Base-by-base conservation (phyloP, 2,797 vertebrate genomes). In the Gymnoscopelus braueri region DNA sequence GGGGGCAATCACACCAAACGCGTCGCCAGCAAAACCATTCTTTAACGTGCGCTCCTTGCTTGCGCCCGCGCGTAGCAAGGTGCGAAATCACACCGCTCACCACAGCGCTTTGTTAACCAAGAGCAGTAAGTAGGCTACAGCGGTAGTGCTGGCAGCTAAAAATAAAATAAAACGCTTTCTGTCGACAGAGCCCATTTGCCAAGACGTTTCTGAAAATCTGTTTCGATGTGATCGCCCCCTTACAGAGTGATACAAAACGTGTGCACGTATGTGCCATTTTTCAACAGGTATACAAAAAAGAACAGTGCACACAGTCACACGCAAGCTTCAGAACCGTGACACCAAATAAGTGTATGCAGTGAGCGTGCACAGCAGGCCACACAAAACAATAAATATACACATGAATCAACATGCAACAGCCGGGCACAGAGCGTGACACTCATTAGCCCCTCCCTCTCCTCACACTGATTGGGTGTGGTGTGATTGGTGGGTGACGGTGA, bases 401-500 rank as follows among this genome's bases (percentile, higher is more conserved):
- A 7, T 10, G 8, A 44, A 44, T 44, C 74, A 83, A 58, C 90
- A 90, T 91, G 89, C 90, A 91, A 71, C 81, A 68, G 29, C 63
- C 10, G 44, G 74, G 51, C 63, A 47, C 56, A 11, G 64, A 80
- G 73, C 59, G 5, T 47, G 48, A 23, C n/a, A 19, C 70, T 69
- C 65, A 23, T 80, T 26, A 50, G 79, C 80, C 82, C 39, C 78
- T 65, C 82, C 75, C 77, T 76, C 75, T 65, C 65, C 75, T 83
- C 69, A 72, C 72, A 75, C 74, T 82, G 85, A 89, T 91, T 87
- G 84, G 74, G 77, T 82, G 84, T 80, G 75, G 75, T 63, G 72
- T 88, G 87, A 91, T 85, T 85, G 78, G 86, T 87, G 87, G 78
- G 86, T 87, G 87, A 84, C 57, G n/a, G 84, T 80, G 78, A 85